Evolutionary conservation across 2,888 invertebrate species (phyloP).

Genomic region (Odontocerum albicorne): DNA sequence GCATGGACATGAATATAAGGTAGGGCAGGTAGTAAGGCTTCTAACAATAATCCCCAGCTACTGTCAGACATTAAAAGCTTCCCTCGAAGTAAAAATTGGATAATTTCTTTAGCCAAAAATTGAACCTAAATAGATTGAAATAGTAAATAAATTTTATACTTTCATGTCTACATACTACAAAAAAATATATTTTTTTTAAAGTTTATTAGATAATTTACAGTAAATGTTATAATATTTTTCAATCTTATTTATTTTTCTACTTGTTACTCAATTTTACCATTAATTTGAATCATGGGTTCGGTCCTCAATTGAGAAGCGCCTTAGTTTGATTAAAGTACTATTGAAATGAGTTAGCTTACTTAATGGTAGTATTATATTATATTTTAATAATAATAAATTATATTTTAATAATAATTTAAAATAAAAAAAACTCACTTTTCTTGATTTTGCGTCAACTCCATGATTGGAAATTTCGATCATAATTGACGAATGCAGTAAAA

Average conservation of each 20-base stretch:
- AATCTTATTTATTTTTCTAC: too few relatives aligned
- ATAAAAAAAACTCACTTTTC: conserved; percentile 41
- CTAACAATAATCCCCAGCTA: conserved; percentile 63
- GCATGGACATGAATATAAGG: conserved; percentile 64
- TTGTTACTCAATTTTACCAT: too few relatives aligned
- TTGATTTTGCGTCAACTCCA: conserved; percentile 55
- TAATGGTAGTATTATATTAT: not conserved
- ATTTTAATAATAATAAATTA: too few relatives aligned
- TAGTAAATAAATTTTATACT: too few relatives aligned
- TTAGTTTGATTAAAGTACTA: too few relatives aligned
- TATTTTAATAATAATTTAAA: too few relatives aligned
- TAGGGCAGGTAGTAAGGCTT: conserved; percentile 60
- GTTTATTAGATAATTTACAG: too few relatives aligned
- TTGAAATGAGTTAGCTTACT: not conserved
- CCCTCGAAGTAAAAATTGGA: conserved; percentile 65
- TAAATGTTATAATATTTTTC: too few relatives aligned
- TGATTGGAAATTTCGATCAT: conserved; percentile 66
- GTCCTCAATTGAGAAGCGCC: too few relatives aligned
- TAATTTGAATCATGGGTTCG: too few relatives aligned
- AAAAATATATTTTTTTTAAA: too few relatives aligned
- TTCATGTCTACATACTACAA: too few relatives aligned
- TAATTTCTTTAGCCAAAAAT: conserved; percentile 60
- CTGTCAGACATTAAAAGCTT: conserved; percentile 62
- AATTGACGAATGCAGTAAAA: conserved; percentile 60
- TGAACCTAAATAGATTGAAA: conserved; percentile 63